Evolutionary conservation across 2,888 invertebrate species (phyloP), one percentile per base, ranked within the genome.

Genomic region (Andrena bicolor): DNA sequence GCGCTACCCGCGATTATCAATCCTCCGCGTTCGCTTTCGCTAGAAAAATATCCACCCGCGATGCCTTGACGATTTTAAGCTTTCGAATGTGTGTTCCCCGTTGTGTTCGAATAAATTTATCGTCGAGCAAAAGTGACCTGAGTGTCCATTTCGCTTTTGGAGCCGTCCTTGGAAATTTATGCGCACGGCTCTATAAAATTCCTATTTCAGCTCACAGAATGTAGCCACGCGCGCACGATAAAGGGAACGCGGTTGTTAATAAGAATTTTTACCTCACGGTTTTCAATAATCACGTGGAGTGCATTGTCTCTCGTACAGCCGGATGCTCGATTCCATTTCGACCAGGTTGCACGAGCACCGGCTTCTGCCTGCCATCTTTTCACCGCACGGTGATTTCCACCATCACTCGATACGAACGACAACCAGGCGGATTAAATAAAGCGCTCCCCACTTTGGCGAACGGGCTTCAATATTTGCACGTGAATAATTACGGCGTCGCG

Each of bases 401-500:
- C 51, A 79, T 48, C 78, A 79, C 69, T 72, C 76, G 82, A 88
- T 76, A 68, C 66, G 68, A 53, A 30, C 61, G 78, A 49, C 71
- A 32, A 35, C 28, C 65, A 3, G 72, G 10, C 10, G 20, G 65
- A 65, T 58, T 56, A 79, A 84, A 82, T 76, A 75, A 85, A 86
- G 35, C 69, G 71, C 7, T 61, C 58, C 32, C n/a, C 68, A 32
- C 20, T 71, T 73, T 69, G 69, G 60, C 60, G 84, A 60, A 41
- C 64, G 56, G 26, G 30, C 65, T 60, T 28, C 70, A 48, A 60
- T 75, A 70, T 76, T 83, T 70, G 68, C 74, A 63, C 48, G 66
- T 71, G 85, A 74, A 75, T 82, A 84, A 87, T 86, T 82, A 82
- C 69, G 60, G 32, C 76, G 53, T 68, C 26, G 76, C 51, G 51